A percentile compares a stretch with the other conserved stretches of the same genome.
Evolutionary conservation across 2,888 invertebrate genomes (phyloP).

Genomic region (Rhogogaster chlorosoma): DNA sequence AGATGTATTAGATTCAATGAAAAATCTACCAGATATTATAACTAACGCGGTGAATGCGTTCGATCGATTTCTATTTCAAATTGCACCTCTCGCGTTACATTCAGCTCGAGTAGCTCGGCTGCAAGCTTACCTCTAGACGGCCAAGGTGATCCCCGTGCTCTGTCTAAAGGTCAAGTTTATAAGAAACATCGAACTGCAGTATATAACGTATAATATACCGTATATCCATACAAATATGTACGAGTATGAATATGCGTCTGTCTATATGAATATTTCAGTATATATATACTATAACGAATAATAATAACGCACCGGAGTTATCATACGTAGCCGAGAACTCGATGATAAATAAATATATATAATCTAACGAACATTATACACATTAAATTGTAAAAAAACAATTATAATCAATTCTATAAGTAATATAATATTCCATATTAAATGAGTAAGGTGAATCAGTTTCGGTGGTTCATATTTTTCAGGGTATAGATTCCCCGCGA

Average conservation of each 20-base stretch:
- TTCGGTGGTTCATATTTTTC: too few species aligned
- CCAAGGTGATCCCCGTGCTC: constrained; percentile 25
- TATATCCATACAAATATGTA: neutral
- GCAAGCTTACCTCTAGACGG: constrained; percentile 36
- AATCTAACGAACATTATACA: neutral
- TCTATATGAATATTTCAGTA: neutral
- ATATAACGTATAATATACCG: neutral
- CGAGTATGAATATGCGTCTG: too few species aligned
- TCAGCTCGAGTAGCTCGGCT: constrained; percentile 6
- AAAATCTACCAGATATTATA: neutral
- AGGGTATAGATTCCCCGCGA: too few species aligned
- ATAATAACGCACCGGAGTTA: too few species aligned
- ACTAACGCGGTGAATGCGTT: neutral
- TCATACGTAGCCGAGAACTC: too few species aligned
- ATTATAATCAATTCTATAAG: too few species aligned
- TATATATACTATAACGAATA: neutral
- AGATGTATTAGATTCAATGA: neutral
- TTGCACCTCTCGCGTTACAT: constrained; percentile 34
- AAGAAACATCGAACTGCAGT: constrained; percentile 6
- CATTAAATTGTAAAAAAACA: neutral
- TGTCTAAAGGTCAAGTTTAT: constrained; percentile 40
- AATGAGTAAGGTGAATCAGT: too few species aligned
- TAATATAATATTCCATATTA: too few species aligned
- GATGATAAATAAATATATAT: too few species aligned
- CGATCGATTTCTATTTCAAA: constrained; percentile 44